Percentiles rank a stretch among this genome's conserved stretches.
These are phyloP conservation scores for Idaea straminata DNA, from an alignment of 2,888 invertebrate species.

Conservation along the genomic window DNA sequence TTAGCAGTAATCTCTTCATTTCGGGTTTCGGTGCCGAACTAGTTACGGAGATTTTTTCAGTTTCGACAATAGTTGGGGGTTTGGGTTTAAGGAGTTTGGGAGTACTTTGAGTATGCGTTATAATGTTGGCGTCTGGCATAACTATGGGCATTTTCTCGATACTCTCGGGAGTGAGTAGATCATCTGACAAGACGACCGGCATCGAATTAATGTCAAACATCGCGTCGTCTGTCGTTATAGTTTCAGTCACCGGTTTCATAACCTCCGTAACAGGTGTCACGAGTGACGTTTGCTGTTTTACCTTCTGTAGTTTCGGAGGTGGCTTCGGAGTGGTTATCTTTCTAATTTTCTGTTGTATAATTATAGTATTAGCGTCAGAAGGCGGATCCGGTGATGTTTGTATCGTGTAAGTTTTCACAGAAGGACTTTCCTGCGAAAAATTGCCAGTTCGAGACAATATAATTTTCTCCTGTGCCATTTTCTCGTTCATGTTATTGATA, in stretches of 20 bases:
- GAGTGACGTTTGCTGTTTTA: slow-evolving; percentile 57
- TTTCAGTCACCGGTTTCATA: slow-evolving; percentile 38
- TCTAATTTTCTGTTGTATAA: slow-evolving; percentile 65
- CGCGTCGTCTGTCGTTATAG: slow-evolving; percentile 55
- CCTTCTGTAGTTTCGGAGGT: slow-evolving; percentile 58
- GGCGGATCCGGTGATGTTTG: slow-evolving; percentile 58
- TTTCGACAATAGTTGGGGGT: slow-evolving; percentile 43
- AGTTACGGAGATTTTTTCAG: slow-evolving; percentile 52
- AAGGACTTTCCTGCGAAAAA: slow-evolving; percentile 52
- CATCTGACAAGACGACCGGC: slow-evolving; percentile 87
- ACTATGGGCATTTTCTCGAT: slow-evolving; percentile 85
- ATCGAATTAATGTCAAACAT: slow-evolving; percentile 87
- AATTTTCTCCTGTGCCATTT: slow-evolving; percentile 60
- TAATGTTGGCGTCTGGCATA: slow-evolving; percentile 69
- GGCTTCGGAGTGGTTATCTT: slow-evolving; percentile 53
- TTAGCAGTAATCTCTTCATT: slow-evolving; percentile 65
- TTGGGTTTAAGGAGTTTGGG: slow-evolving; percentile 60
- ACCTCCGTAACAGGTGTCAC: slow-evolving; percentile 45
- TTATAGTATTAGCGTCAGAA: slow-evolving; percentile 58
- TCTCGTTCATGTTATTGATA: slow-evolving; percentile 58
- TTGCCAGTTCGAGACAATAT: slow-evolving; percentile 62
- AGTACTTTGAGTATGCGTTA: slow-evolving; percentile 48
- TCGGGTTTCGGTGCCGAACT: slow-evolving; percentile 53
- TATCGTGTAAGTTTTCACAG: slow-evolving; percentile 71
- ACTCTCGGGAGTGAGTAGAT: slow-evolving; percentile 83